phyloP scores from a whole-genome alignment of 2,888 invertebrate species.

The Spilarctia lutea region DNA sequence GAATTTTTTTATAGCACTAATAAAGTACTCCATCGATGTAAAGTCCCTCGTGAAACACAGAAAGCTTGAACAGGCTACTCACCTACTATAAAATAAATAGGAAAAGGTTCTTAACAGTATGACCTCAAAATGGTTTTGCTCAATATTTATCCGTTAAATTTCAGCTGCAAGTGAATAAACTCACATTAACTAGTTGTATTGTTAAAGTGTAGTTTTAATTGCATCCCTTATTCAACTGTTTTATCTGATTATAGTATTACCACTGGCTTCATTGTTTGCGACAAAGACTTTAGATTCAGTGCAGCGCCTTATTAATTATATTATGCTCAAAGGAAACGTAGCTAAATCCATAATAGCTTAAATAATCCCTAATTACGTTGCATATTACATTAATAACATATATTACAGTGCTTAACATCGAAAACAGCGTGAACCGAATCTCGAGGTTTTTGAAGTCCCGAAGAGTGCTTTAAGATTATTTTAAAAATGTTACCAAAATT shows the following conservation, averaged over 20 bases:
- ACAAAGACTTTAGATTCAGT: slow-evolving; percentile 38
- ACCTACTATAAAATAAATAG: neutral
- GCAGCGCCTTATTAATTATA: slow-evolving; percentile 39
- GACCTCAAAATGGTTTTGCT: no score
- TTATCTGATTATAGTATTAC: slow-evolving; percentile 5
- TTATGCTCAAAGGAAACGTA: slow-evolving; percentile 25
- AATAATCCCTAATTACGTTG: neutral
- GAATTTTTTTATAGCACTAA: no score
- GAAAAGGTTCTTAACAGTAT: neutral
- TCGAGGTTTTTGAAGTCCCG: no score
- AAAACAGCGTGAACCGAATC: no score
- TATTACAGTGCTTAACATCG: neutral
- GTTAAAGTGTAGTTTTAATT: neutral
- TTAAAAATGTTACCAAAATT: no score
- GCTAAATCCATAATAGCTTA: neutral
- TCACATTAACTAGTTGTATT: neutral
- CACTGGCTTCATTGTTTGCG: slow-evolving; percentile 12
- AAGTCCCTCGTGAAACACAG: no score
- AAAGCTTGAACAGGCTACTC: neutral
- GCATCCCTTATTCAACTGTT: slow-evolving; percentile 8
- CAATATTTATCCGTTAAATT: neutral
- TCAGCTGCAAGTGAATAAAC: neutral
- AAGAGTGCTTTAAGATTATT: no score
- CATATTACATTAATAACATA: no score
- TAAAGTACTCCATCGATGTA: no score